A percentile compares a stretch with the other conserved stretches of the same genome.
Conservation (phyloP, 1,140 invertebrate species). For the Aporrectodea caliginosa region DNA sequence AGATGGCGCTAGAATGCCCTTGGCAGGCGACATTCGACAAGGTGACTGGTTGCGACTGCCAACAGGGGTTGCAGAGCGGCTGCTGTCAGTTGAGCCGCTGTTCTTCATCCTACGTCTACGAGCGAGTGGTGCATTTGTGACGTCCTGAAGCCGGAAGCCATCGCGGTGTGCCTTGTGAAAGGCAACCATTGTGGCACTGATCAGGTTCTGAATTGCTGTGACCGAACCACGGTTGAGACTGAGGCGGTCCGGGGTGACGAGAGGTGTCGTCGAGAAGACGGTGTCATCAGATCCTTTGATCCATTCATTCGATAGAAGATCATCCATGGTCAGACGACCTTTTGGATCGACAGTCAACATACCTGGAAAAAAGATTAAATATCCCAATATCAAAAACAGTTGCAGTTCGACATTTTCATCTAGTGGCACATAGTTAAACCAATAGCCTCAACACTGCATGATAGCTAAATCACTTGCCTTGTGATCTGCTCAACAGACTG, state of each 20-base stretch:
- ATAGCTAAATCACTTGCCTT: too few relatives aligned
- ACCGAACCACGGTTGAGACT: conserved; percentile 37
- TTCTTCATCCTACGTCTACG: conserved; percentile 65
- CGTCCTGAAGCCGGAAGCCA: conserved; percentile 69
- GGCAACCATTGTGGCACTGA: conserved; percentile 63
- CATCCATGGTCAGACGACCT: conserved; percentile 66
- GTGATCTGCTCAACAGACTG: too few relatives aligned
- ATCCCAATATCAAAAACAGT: too few relatives aligned
- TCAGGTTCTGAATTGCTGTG: conserved; percentile 41
- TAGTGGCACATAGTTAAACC: too few relatives aligned
- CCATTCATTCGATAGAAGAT: conserved; percentile 67
- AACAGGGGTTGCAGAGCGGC: background rate
- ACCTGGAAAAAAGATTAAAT: conserved; percentile 57
- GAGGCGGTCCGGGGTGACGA: conserved; percentile 63
- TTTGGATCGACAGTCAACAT: conserved; percentile 75
- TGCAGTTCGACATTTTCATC: too few relatives aligned
- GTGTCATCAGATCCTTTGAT: conserved; percentile 55
- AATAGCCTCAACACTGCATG: too few relatives aligned
- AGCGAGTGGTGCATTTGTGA: conserved; percentile 67
- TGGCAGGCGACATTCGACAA: background rate
- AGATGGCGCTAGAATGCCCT: background rate
- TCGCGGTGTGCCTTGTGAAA: conserved; percentile 68
- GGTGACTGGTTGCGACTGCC: background rate
- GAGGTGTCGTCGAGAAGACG: conserved; percentile 55
- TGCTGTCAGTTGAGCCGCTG: conserved; percentile 35